A percentile compares a stretch with the other conserved stretches of the same genome.
Conservation (phyloP, 2,113 vertebrate species). For the Hystrix brachyura region DNA sequence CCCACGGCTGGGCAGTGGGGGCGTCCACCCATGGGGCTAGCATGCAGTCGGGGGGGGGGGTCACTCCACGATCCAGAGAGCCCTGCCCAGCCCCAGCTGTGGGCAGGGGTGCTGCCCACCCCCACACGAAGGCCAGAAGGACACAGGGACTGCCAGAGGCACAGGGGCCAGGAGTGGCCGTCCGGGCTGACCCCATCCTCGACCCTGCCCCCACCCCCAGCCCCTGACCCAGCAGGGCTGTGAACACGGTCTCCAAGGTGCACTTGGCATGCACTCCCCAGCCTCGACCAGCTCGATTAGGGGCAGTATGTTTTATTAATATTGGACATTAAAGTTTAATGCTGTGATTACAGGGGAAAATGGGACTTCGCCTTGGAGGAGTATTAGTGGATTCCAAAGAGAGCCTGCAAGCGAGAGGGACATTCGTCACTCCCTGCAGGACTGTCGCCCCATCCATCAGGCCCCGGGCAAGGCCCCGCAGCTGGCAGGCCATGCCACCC, state of each 20-base stretch:
- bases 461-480: not conserved
- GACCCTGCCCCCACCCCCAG: fast-evolving
- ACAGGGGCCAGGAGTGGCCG: too few relatives aligned
- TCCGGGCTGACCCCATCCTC: fast-evolving
- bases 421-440: constrained; percentile 76
- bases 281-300: constrained; percentile 66
- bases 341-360: constrained; percentile 86
- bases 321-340: constrained; percentile 87
- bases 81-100: fast-evolving
- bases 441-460: not conserved
- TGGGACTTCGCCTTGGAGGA: constrained; percentile 79
- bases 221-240: not conserved
- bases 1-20: fast-evolving
- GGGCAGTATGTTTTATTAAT: constrained; percentile 83
- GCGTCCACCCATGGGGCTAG: too few relatives aligned
- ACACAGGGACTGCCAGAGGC: fast-evolving
- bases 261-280: not conserved
- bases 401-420: constrained; percentile 33
- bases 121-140: fast-evolving
- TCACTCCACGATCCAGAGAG: not conserved
- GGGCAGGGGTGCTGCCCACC: fast-evolving
- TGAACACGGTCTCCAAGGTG: not conserved
- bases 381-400: constrained; percentile 80
- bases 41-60: not conserved
- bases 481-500: not conserved